Evolutionary conservation across 1,140 invertebrate genomes (phyloP), one percentile per base, ranked within the genome.

Genomic region (Bicyclus anynana): DNA sequence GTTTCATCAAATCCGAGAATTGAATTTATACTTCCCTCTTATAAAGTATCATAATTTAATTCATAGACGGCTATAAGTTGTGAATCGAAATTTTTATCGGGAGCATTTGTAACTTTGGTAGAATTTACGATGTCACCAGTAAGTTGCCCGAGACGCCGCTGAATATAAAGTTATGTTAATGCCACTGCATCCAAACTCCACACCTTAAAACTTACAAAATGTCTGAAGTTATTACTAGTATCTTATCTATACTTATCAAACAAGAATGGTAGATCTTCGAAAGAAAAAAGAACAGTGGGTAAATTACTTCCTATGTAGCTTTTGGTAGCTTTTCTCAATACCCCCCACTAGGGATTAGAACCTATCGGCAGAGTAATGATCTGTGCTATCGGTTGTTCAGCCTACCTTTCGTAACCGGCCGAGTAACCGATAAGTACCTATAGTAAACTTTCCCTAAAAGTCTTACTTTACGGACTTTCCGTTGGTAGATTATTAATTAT

Each of bases 101-200:
- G 68, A 67, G 68, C 77, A 77, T 81, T 83, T 81, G 81, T 76
- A 80, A 87, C 71, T 87, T 82, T 68, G 38, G 48, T 53, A 69
- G 71, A 80, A 87, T 87, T 87, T 87, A 87, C 73, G 79, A 73
- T 59, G 72, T 84, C 75, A 84, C 73, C 64, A 72, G 76, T 73
- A 77, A 85, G 62, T 84, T 78, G 60, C 59, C 72, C 69, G 73
- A 78, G 65, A 61, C 71, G 69, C 66, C 77, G 74, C 72, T 81
- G 84, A 82, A 87, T 85, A 73, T 80, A 84, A 84, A 87, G 74
- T 85, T 85, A 87, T 87, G 81, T 70, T 78, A 84, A 87, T 87
- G 64, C 67, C 53, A 70, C 67, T 76, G 71, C 69, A 72, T 50
- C 65, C 49, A 73, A 33, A 80, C 70, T 77, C 56, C 33, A 70